Evolutionary conservation across 2,888 invertebrate species (phyloP), one percentile per base, ranked within the genome.

Genomic region (Latrodectus elegans): DNA sequence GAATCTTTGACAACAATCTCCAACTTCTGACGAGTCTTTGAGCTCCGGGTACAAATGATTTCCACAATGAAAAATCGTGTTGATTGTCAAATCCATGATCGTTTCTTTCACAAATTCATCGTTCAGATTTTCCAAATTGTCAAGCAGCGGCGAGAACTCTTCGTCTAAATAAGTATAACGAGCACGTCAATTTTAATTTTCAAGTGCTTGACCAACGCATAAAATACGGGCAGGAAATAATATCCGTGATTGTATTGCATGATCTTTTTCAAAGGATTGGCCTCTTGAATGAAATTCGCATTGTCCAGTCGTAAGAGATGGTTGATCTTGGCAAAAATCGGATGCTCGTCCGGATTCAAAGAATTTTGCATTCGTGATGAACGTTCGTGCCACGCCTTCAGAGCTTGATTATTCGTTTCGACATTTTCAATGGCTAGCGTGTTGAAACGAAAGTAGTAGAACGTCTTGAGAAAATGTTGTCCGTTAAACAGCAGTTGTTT

Each of bases 21-120:
- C 14, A 83, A 17, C 26, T 83, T 83, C 0, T 83, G 70, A 1
- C 60, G 53, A 8, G 0, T 2, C n/a, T 1, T 6, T 4, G 49
- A 11, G 22, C 2, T 49, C 15, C 8, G 49, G 12, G 9, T 14
- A 70, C 38, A 83, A 22, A 15, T 83, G 76, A 22, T 75, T 75
- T 0, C 74, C 70, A 15, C 83, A 83, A 15, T 60, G 70, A 70
- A 17, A 22, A 15, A 76, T 55, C 6, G 83, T 83, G 8, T 68
- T 22, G 2, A 12, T 6, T 8, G 75, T 70, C 11, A 83, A 38
- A 12, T 83, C 22, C 1, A 11, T 22, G 14, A 60, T 70, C 4
- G 26, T 60, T 12, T 14, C 9, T 1, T 17, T 6, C 0, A 55
- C 15, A 12, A 60, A 67, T 10, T 22, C 11, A n/a, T 53, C 49